These are phyloP conservation scores for Microcebus lehilahytsara DNA, from an alignment of 2,113 vertebrate genomes.

Conservation along the genomic window DNA sequence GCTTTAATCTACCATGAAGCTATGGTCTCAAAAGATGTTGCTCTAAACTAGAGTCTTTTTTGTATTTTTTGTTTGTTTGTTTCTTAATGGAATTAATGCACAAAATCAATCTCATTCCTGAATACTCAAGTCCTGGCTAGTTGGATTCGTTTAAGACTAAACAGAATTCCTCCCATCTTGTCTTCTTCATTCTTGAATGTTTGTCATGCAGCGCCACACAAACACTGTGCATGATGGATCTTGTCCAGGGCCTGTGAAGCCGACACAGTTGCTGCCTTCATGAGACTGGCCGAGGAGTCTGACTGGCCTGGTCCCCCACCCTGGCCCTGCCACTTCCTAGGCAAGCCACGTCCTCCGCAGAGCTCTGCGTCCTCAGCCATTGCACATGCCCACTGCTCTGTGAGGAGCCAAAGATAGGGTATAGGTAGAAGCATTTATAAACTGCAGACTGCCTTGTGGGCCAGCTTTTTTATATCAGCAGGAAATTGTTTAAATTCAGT, in stretches of 20 bases:
- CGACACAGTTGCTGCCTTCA: neutral
- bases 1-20: neutral
- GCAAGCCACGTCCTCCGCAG: neutral
- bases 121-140: neutral
- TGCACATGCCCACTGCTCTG: neutral
- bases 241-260: neutral
- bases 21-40: neutral
- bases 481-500: neutral
- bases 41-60: neutral
- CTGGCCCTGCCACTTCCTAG: neutral
- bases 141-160: neutral
- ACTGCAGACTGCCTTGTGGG: neutral
- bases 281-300: neutral
- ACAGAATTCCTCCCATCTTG: neutral
- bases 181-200: neutral
- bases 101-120: neutral
- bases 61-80: rapidly evolving
- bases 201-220: neutral
- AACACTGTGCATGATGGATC: neutral
- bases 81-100: neutral
- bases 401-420: neutral
- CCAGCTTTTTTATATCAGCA: neutral
- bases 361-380: neutral
- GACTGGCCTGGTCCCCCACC: neutral
- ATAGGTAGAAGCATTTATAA: neutral